A percentile compares a stretch with the other conserved stretches of the same genome.
These are phyloP conservation scores for Corythucha ciliata DNA, from an alignment of 2,888 invertebrate species.

Conservation along the genomic window DNA sequence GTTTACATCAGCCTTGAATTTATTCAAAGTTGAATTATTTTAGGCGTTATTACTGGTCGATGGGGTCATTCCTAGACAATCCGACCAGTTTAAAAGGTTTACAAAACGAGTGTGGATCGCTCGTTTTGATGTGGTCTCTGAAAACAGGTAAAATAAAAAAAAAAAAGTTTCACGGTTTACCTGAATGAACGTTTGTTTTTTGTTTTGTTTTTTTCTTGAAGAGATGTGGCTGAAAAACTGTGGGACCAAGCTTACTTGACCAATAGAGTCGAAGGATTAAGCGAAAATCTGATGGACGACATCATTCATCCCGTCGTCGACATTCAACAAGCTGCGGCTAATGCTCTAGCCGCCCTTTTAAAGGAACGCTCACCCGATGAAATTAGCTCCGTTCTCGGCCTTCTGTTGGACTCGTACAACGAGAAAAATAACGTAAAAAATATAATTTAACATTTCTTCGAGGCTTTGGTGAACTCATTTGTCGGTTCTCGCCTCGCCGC, in stretches of 20 bases:
- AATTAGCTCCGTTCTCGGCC: conserved; percentile 34
- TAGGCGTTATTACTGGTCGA: too few relatives aligned
- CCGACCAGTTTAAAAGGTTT: conserved; percentile 49
- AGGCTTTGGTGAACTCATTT: too few relatives aligned
- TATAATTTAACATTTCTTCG: background rate
- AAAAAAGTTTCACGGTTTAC: background rate
- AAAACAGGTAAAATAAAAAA: conserved; percentile 49
- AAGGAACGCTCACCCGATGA: conserved; percentile 42
- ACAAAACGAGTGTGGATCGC: conserved; percentile 69
- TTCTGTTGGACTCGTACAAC: conserved; percentile 61
- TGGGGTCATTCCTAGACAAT: conserved; percentile 54
- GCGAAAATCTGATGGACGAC: conserved; percentile 54
- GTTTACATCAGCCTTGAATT: background rate
- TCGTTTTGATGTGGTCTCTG: conserved; percentile 65
- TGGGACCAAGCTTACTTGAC: conserved; percentile 51
- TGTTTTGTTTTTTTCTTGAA: conserved; percentile 30
- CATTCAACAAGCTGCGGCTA: conserved; percentile 73
- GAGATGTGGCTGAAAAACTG: conserved; percentile 52
- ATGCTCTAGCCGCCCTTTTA: conserved; percentile 63
- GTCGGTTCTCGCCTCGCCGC: conserved; percentile 30
- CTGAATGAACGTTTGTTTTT: background rate
- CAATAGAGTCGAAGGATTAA: conserved; percentile 46
- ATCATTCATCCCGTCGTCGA: conserved; percentile 71
- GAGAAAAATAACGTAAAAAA: conserved; percentile 58
- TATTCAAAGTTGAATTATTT: background rate